Evolutionary conservation across 2,113 vertebrate species (phyloP).

Genomic region (Actenoides hombroni): DNA sequence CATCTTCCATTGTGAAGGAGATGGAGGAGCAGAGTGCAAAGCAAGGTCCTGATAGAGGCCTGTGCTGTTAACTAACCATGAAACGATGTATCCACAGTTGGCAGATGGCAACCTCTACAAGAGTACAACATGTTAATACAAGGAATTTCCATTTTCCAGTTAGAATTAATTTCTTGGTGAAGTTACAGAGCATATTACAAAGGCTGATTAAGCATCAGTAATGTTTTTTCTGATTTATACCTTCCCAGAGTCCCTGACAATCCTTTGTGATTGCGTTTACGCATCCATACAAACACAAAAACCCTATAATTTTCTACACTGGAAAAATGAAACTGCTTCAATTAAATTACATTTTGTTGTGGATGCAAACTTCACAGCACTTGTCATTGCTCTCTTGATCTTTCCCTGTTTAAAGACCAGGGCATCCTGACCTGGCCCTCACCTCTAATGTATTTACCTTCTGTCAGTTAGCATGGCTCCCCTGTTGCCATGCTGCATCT

Average conservation of each 20-base stretch:
- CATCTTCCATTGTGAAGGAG: neutral
- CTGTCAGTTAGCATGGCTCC: fast-evolving
- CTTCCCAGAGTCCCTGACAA: neutral
- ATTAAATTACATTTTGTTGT: neutral
- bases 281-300: neutral
- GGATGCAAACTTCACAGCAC: neutral
- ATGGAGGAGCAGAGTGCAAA: fast-evolving
- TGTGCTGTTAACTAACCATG: fast-evolving
- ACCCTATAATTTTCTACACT: neutral
- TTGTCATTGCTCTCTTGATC: neutral
- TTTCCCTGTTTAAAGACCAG: neutral
- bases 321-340: neutral
- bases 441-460: neutral
- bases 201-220: neutral
- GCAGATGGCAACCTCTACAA: neutral
- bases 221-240: neutral
- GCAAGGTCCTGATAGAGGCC: neutral
- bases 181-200: neutral
- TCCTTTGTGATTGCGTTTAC: neutral
- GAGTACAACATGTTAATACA: neutral
- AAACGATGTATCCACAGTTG: fast-evolving
- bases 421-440: neutral
- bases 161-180: neutral
- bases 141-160: neutral
- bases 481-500: fast-evolving